Base-by-base conservation (phyloP, 1,140 invertebrate species). In the Drosophila murphyi region DNA sequence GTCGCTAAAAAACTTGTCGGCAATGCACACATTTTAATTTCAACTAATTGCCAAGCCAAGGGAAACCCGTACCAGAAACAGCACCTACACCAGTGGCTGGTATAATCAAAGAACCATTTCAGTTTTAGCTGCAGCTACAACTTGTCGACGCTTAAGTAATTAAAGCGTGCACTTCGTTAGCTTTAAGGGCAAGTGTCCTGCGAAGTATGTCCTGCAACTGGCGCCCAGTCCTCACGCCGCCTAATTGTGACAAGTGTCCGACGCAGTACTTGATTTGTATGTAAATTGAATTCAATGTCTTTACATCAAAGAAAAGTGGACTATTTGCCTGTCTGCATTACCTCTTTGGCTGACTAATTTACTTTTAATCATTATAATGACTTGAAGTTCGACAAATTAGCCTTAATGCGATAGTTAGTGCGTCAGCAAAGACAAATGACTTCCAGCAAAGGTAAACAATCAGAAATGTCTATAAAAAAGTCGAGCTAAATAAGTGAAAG, bases 321-420 rank as follows among this genome's bases (percentile, higher is more conserved):
- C 60, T 47, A 57, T 62, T 69, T 35, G 43, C 54, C 39, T 45
- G 48, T 31, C 60, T 29, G 54, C 37, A 6, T 63, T 62, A 79
- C 67, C 65, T 70, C 73, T 62, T 65, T 77, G 63, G 63, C 62
- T 47, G 74, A 59, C 86, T 90, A 85, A 90, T 89, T 90, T 85
- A 80, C 86, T 85, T 89, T 89, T 89, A 89, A 89, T 89, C 86
- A 89, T 79, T 76, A 72, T 89, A 89, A 89, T 89, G 85, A 89
- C 86, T 89, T 63, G 68, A 85, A 89, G 81, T 89, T 90, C 77
- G 78, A 75, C 75, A 80, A 89, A 90, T 90, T 89, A 79, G 83
- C 62, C 76, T 67, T 72, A 68, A 88, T 78, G 80, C 51, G 48
- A 77, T 43, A 77, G 63, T 73, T 50, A 68, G 55, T 65, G 60